Conservation (phyloP, 2,113 vertebrate species). For the Callopanchax toddi region DNA sequence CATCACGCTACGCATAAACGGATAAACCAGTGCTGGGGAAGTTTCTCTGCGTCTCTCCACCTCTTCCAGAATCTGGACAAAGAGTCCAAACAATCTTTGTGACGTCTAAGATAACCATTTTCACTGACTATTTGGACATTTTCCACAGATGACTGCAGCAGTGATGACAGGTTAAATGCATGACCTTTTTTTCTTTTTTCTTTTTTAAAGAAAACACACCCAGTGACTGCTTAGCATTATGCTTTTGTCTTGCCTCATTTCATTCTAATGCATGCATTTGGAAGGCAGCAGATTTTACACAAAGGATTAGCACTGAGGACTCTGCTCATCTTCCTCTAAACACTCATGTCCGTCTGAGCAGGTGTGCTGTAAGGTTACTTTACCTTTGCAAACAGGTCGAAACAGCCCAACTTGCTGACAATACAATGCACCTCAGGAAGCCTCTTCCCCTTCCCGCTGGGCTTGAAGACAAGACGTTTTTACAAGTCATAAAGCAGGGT, state of each 20-base stretch:
- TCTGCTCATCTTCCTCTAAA: not conserved
- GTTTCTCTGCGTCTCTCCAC: slow-evolving; percentile 93
- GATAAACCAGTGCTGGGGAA: slow-evolving; percentile 90
- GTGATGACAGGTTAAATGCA: slow-evolving; percentile 16
- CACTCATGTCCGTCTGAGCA: not conserved
- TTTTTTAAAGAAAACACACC: slow-evolving; percentile 42
- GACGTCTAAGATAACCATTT: slow-evolving; percentile 1
- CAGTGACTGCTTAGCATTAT: slow-evolving; percentile 42
- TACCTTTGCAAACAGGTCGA: slow-evolving; percentile 99
- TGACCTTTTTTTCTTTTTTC: no score
- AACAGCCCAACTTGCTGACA: slow-evolving; percentile 95
- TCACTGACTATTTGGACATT: slow-evolving; percentile 10
- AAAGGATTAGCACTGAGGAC: slow-evolving; percentile 28
- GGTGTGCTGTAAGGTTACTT: slow-evolving; percentile 35
- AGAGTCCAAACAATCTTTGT: slow-evolving; percentile 24
- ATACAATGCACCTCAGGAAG: slow-evolving; percentile 97
- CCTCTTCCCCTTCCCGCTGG: slow-evolving; percentile 91
- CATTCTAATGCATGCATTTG: slow-evolving; percentile 14
- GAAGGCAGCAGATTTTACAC: slow-evolving; percentile 11
- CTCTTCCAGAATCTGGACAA: slow-evolving; percentile 91
- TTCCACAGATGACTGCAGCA: slow-evolving; percentile 1
- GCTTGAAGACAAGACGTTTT: slow-evolving; percentile 65
- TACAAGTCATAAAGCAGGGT: slow-evolving; percentile 16
- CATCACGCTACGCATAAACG: slow-evolving; percentile 97
- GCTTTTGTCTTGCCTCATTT: slow-evolving; percentile 19